Base-by-base conservation (phyloP, 2,797 vertebrate species). In the Macropodus opercularis region DNA sequence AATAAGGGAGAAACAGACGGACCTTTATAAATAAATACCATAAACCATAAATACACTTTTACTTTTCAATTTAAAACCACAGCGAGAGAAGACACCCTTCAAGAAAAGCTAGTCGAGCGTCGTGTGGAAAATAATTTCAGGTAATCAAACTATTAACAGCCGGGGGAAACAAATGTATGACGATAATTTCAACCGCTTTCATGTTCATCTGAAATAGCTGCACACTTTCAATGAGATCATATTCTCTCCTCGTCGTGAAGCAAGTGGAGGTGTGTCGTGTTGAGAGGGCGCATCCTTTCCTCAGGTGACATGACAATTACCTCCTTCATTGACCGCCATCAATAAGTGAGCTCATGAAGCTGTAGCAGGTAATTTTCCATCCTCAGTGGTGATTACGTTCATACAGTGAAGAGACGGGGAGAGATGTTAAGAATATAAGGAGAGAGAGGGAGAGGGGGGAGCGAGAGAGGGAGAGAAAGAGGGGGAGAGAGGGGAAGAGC, bases 261-360 rank as follows among this genome's bases (percentile, higher is more conserved):
- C 51, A 55, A 39, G 51, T 65, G 19, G 44, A 31, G 22, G 19
- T 24, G 29, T 31, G 54, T 72, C 69, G 69, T n/a, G 32, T 51
- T 35, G 21, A 36, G 17, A 62, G 29, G n/a, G 57, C 56, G 44
- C 44, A 72, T 34, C 44, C 38, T 47, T 52, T 39, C 53, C 36
- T 39, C 8, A 7, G 48, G 31, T 76, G 65, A 79, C 68, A 61
- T 58, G 58, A 74, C 73, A 66, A 84, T 81, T 71, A 85, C 72
- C 57, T 50, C 9, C 42, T 51, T 32, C 35, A 41, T 56, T 8
- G 19, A 26, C 48, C 55, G 43, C 50, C 50, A 55, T 21, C 22
- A 47, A 57, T 58, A 11, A 31, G 63, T 24, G 65, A 62, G 73
- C 77, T 81, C 52, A 54, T 62, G 63, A 40, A 58, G 69, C 24